Evolutionary conservation across 2,797 vertebrate genomes (phyloP).

Genomic region (Sebastes iracundus): DNA sequence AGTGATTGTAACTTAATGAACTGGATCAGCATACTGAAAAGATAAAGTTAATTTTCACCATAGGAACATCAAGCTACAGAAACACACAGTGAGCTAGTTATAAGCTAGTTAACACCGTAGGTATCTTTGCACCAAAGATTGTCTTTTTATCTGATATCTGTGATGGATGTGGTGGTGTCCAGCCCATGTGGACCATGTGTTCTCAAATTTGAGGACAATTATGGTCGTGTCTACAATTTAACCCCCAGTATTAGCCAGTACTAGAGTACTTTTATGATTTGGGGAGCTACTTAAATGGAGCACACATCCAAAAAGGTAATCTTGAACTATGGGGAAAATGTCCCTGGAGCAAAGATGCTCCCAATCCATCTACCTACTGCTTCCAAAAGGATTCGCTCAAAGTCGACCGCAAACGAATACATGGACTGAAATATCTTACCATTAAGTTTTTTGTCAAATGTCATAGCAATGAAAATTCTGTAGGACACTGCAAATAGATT

Average conservation of each 20-base stretch:
- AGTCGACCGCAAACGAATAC: conserved; percentile 62
- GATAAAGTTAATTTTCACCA: not conserved
- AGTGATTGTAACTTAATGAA: not conserved
- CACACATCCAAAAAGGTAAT: conserved; percentile 49
- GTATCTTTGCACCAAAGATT: not conserved
- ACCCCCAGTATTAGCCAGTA: too few species aligned
- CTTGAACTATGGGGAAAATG: conserved; percentile 54
- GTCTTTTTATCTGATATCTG: not conserved
- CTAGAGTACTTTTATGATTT: conserved; percentile 29
- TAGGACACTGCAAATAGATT: conserved; percentile 76
- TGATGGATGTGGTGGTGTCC: not conserved
- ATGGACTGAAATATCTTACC: conserved; percentile 66
- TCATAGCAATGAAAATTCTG: conserved; percentile 77
- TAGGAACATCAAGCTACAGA: not conserved
- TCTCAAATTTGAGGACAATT: not conserved
- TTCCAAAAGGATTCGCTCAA: conserved; percentile 54
- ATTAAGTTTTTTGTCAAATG: conserved; percentile 76
- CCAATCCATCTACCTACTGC: conserved; percentile 37
- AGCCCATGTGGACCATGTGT: not conserved
- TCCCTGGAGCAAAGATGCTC: conserved; percentile 42
- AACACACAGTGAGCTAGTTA: not conserved
- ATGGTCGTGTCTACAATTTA: too few species aligned
- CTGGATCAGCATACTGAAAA: not conserved
- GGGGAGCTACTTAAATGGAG: conserved; percentile 49
- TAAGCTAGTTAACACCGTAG: not conserved